Evolutionary conservation across 2,888 invertebrate species (phyloP).

Genomic region (Conus canariensis): DNA sequence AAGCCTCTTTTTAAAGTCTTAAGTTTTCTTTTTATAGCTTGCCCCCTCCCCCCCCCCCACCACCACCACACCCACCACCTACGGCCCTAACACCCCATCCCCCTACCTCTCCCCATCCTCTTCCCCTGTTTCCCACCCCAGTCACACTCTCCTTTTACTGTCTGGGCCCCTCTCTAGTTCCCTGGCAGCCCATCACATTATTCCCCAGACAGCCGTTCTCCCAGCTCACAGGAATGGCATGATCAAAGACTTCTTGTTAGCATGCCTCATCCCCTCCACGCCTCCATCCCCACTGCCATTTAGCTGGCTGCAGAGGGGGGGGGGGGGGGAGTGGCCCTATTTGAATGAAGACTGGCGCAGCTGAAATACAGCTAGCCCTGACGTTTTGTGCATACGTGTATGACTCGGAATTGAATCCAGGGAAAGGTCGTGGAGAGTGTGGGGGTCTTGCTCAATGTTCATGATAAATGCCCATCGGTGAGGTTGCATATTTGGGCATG

Average conservation of each 20-base stretch:
- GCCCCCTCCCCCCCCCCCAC: not conserved
- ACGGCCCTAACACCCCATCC: no score
- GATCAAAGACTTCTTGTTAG: constrained; percentile 9
- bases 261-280: not conserved
- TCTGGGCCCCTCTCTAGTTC: not conserved
- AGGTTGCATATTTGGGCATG: no score
- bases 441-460: no score
- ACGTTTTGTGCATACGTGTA: no score
- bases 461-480: no score
- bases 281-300: not conserved
- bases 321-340: constrained; percentile 22
- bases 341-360: no score
- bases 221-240: not conserved
- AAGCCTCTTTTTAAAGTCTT: no score
- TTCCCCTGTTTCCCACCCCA: not conserved
- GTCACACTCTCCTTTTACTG: not conserved
- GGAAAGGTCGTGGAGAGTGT: no score
- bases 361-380: no score
- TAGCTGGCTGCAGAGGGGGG: not conserved
- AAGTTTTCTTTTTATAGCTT: not conserved
- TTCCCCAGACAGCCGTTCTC: not conserved
- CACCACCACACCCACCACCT: no score
- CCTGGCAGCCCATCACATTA: not conserved
- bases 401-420: no score
- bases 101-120: not conserved